Percentiles rank a stretch among this genome's conserved stretches.
These are phyloP conservation scores for Drosophila baimaii DNA, from an alignment of 1,140 invertebrate species.

Conservation along the genomic window DNA sequence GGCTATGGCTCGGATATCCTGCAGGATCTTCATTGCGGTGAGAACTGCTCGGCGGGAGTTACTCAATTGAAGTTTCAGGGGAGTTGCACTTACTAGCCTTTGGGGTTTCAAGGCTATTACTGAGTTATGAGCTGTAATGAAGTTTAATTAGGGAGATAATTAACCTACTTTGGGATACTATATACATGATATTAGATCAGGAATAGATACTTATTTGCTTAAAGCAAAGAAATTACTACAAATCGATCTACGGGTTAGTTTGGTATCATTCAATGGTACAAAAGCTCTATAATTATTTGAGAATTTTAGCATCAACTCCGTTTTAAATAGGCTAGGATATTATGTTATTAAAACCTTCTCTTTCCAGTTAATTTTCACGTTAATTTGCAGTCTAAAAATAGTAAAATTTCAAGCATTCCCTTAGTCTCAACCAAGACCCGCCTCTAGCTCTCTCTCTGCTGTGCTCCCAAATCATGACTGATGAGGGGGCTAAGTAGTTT, in stretches of 20 bases:
- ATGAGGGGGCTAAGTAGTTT: conserved; percentile 32
- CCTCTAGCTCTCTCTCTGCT: neutral
- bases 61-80: neutral
- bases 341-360: neutral
- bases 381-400: neutral
- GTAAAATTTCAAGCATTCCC: neutral
- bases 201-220: neutral
- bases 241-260: too few species aligned
- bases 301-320: too few species aligned
- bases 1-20: conserved; percentile 40
- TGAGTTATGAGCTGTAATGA: neutral
- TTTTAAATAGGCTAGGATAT: too few species aligned
- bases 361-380: neutral
- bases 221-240: neutral
- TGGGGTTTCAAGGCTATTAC: neutral
- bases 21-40: conserved; percentile 54
- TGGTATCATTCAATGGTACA: too few species aligned
- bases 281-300: too few species aligned
- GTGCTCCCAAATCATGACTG: conserved; percentile 10
- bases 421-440: neutral
- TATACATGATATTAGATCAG: too few species aligned
- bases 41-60: too few species aligned
- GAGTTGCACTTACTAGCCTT: neutral
- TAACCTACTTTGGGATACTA: neutral
- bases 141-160: neutral